Evolutionary conservation across 2,113 vertebrate genomes (phyloP).

Genomic region (Ptyas mucosa): DNA sequence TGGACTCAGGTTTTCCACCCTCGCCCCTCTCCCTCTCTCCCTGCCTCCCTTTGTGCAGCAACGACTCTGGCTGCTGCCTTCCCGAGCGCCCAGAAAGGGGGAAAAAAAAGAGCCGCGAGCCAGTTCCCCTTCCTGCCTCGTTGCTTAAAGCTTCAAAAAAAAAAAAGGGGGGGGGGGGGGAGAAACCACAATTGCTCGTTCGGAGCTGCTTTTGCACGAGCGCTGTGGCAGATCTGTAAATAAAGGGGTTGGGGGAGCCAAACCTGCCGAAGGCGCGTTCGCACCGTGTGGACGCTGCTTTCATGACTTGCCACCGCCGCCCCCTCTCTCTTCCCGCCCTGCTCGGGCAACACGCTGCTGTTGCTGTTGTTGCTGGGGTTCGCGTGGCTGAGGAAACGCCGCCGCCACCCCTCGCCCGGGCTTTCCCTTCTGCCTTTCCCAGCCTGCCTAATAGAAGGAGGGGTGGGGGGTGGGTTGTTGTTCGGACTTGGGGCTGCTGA

Average conservation of each 20-base stretch:
- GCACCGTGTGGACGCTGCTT: neutral
- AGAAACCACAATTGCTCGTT: neutral
- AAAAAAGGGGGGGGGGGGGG: too few species aligned
- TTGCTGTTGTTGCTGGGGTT: neutral
- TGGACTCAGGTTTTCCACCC: neutral
- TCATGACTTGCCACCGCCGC: neutral
- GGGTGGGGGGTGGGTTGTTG: neutral
- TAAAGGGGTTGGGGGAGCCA: neutral
- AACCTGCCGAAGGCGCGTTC: neutral
- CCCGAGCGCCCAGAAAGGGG: slow-evolving; percentile 7
- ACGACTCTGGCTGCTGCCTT: slow-evolving; percentile 34
- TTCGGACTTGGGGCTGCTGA: neutral
- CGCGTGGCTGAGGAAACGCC: neutral
- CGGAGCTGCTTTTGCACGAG: neutral
- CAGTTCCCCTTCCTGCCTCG: neutral
- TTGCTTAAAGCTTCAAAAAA: neutral
- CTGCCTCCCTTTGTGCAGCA: slow-evolving; percentile 38
- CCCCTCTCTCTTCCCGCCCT: neutral
- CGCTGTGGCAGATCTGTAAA: neutral
- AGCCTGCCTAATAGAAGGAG: neutral
- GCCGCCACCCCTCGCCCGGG: neutral
- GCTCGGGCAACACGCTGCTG: neutral
- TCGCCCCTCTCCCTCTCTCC: neutral
- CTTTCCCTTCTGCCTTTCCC: neutral
- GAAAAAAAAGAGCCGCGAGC: neutral